Conservation (phyloP, 2,797 vertebrate species). For the Potorous gilbertii region DNA sequence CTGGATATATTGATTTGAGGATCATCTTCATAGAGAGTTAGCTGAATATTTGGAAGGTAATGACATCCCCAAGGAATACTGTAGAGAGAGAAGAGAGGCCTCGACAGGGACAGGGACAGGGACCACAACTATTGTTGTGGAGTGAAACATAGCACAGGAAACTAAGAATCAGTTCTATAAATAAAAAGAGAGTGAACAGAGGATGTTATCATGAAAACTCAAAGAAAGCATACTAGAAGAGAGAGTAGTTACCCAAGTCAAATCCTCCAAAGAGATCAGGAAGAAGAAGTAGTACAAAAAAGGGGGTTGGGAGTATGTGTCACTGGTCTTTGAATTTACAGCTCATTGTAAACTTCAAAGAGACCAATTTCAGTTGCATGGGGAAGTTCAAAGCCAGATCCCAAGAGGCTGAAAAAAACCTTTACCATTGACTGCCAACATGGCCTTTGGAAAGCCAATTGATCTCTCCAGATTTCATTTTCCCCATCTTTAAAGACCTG, state of each 20-base stretch:
- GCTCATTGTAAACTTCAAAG: not conserved
- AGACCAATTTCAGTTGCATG: not conserved
- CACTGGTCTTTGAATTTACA: not conserved
- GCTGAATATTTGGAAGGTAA: not conserved
- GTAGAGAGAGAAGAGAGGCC: not conserved
- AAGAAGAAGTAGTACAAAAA: not conserved
- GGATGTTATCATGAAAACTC: too few relatives aligned
- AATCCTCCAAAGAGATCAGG: not conserved
- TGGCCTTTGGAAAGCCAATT: not conserved
- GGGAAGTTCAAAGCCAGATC: not conserved
- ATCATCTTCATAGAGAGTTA: not conserved
- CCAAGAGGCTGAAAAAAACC: not conserved
- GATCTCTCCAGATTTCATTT: conserved; percentile 26
- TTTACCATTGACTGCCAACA: not conserved
- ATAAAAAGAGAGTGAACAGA: not conserved
- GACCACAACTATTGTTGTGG: not conserved
- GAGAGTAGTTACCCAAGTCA: not conserved
- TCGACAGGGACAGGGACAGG: not conserved
- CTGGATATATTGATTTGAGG: not conserved
- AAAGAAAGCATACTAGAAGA: not conserved
- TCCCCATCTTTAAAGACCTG: conserved; percentile 47
- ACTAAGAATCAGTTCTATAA: not conserved
- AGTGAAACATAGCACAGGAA: not conserved
- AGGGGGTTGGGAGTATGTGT: too few relatives aligned
- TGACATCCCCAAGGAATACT: not conserved